A percentile compares a stretch with the other conserved stretches of the same genome.
These are phyloP conservation scores for Glaucomys volans DNA, from an alignment of 2,113 vertebrate genomes.

Conservation along the genomic window DNA sequence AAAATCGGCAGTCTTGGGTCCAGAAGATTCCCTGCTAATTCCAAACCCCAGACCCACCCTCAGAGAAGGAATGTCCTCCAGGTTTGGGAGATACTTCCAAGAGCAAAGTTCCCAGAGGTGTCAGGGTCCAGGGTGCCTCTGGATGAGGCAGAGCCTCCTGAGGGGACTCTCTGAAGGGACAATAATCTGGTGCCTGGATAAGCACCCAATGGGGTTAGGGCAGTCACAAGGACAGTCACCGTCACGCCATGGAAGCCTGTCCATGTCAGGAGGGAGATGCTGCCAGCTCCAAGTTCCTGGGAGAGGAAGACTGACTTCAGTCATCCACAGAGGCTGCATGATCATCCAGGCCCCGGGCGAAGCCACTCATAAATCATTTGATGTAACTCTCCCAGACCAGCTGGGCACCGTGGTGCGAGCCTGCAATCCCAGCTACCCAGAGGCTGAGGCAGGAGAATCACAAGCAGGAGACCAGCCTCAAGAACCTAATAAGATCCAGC, in stretches of 20 bases:
- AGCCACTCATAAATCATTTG: too few species aligned
- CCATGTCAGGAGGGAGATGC: not conserved
- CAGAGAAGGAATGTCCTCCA: too few species aligned
- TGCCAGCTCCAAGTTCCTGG: not conserved
- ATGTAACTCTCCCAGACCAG: too few species aligned
- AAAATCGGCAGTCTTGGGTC: not conserved
- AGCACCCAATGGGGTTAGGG: fast-evolving
- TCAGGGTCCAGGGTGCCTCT: not conserved
- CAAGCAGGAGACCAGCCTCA: too few species aligned
- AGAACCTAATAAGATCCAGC: too few species aligned
- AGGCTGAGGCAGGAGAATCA: too few species aligned
- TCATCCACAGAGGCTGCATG: fast-evolving
- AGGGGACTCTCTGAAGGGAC: not conserved
- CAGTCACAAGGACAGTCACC: not conserved
- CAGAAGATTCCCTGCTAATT: too few species aligned
- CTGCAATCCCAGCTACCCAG: too few species aligned
- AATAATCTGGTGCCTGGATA: fast-evolving
- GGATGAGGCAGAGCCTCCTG: not conserved
- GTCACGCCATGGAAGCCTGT: not conserved
- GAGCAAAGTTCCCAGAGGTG: not conserved
- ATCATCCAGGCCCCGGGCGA: not conserved
- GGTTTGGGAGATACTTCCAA: not conserved
- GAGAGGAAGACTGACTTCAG: not conserved
- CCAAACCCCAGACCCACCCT: not conserved
- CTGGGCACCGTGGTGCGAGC: too few species aligned